phyloP scores from a whole-genome alignment of 35 echinoderm and acorn worm species.

The Patiria miniata region DNA sequence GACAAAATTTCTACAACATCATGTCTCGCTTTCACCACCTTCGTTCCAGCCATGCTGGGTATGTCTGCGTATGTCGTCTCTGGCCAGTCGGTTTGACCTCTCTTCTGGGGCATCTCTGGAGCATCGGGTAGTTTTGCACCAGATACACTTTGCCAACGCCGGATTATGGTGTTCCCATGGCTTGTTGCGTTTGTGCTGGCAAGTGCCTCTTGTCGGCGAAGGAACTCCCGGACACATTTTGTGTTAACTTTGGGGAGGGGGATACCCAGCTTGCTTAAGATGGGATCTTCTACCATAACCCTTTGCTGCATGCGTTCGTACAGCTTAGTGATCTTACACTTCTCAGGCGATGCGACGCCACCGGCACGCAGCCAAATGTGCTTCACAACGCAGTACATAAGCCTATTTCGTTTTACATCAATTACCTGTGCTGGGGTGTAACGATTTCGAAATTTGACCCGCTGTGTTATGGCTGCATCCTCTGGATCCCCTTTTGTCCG shows the following conservation, averaged over 20 bases:
- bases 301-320: constrained; percentile 43
- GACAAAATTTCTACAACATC: too few relatives aligned
- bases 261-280: constrained; percentile 48
- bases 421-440: constrained; percentile 50
- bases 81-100: not conserved
- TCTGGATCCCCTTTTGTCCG: constrained; percentile 52
- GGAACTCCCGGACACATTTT: constrained; percentile 51
- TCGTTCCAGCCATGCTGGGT: constrained; percentile 39
- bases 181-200: constrained; percentile 47
- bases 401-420: constrained; percentile 28
- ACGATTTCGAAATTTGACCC: constrained; percentile 47
- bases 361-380: constrained; percentile 49
- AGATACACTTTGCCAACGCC: constrained; percentile 32
- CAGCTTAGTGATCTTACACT: constrained; percentile 22
- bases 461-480: constrained; percentile 17
- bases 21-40: constrained; percentile 17
- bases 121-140: constrained; percentile 5
- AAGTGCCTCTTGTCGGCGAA: constrained; percentile 34
- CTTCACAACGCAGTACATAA: constrained; percentile 67
- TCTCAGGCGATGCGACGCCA: constrained; percentile 23
- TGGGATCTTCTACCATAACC: constrained; percentile 34
- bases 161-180: constrained; percentile 22
- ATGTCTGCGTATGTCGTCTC: constrained; percentile 36
- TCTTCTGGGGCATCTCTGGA: constrained; percentile 32
- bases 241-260: constrained; percentile 45